Evolutionary conservation across 2,888 invertebrate genomes (phyloP).

Genomic region (Hirtodrosophila histrioides): DNA sequence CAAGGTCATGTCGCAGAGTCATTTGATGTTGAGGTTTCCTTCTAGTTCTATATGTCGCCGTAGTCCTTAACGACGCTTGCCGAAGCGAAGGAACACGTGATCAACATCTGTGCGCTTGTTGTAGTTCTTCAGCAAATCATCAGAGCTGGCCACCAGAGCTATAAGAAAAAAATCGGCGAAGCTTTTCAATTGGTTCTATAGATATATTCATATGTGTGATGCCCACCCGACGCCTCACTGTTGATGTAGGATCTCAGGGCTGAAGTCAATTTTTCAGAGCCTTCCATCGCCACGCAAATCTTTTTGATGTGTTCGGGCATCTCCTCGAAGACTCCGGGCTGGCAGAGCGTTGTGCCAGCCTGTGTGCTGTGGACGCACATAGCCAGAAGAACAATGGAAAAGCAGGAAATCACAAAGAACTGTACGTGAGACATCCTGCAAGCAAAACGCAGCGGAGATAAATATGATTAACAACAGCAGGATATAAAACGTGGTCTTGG

Average conservation of each 20-base stretch:
- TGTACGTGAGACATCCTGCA: constrained; percentile 79
- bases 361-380: constrained; percentile 52
- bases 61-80: constrained; percentile 88
- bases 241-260: constrained; percentile 83
- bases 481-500: not conserved
- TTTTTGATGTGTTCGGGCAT: constrained; percentile 86
- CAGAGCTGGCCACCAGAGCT: constrained; percentile 83
- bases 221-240: constrained; percentile 84
- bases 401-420: constrained; percentile 66
- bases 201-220: not conserved
- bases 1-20: constrained; percentile 42
- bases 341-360: constrained; percentile 85
- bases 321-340: constrained; percentile 86
- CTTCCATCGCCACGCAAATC: constrained; percentile 86
- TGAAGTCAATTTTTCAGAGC: constrained; percentile 82
- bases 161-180: not conserved
- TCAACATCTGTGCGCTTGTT: constrained; percentile 95
- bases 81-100: constrained; percentile 95
- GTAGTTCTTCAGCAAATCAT: constrained; percentile 85
- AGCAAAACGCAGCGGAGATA: not conserved
- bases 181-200: no score
- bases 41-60: no score
- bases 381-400: constrained; percentile 59
- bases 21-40: not conserved
- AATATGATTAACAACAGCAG: constrained; percentile 19